Evolutionary conservation across 2,888 invertebrate genomes (phyloP).

Genomic region (Koerneria pararmatus): DNA sequence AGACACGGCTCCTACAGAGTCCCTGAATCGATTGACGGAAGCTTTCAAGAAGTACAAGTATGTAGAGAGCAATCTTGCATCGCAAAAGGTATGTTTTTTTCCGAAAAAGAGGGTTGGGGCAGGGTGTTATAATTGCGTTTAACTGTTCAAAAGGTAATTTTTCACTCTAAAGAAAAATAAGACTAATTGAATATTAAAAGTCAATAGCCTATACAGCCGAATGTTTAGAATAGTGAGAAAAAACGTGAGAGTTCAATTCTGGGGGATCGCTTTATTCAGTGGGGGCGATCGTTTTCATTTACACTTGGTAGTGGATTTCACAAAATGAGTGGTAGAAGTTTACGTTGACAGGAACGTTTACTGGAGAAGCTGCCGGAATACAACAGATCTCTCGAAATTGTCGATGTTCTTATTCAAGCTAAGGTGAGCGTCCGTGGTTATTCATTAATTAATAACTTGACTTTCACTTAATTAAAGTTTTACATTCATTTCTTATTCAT

Average conservation of each 20-base stretch:
- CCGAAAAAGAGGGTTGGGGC: neutral
- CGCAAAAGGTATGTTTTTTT: slow-evolving; percentile 17
- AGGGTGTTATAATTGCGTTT: no score
- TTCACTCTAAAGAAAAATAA: no score
- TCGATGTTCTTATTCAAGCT: slow-evolving; percentile 70
- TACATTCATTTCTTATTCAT: slow-evolving; percentile 68
- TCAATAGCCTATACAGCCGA: no score
- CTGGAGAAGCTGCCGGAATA: slow-evolving; percentile 44
- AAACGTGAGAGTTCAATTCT: no score
- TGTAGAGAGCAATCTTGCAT: slow-evolving; percentile 34
- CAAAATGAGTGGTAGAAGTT: neutral
- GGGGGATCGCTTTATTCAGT: no score
- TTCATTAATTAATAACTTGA: slow-evolving; percentile 4
- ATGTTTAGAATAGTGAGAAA: no score
- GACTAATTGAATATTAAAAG: no score
- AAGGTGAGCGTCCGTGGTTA: slow-evolving; percentile 20
- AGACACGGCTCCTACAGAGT: slow-evolving; percentile 32
- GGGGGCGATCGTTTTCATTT: no score
- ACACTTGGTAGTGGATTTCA: neutral
- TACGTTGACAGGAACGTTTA: slow-evolving; percentile 24
- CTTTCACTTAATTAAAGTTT: slow-evolving; percentile 61
- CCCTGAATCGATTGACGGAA: slow-evolving; percentile 35
- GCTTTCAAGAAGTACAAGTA: slow-evolving; percentile 43
- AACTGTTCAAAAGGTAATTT: no score
- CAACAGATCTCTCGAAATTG: slow-evolving; percentile 69